These are phyloP conservation scores for Hassar affinis DNA, from an alignment of 2,113 vertebrate species.

Conservation along the genomic window DNA sequence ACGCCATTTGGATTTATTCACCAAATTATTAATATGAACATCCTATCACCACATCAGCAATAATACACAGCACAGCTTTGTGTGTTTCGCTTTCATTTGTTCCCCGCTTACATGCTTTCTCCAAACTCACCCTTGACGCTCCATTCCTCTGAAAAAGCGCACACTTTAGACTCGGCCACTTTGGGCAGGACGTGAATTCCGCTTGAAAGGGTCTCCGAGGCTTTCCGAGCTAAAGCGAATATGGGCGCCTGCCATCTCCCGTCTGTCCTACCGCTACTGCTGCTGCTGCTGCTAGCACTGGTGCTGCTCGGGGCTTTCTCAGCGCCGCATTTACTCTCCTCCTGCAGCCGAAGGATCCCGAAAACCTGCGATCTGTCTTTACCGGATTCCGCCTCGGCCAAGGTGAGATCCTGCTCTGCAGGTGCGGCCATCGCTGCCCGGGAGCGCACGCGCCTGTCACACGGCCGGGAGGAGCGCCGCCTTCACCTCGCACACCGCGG, in stretches of 20 bases:
- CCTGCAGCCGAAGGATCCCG: conserved; percentile 75
- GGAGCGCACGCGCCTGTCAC: conserved; percentile 32
- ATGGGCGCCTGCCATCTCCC: conserved; percentile 80
- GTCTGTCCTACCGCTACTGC: conserved; percentile 51
- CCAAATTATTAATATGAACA: not conserved
- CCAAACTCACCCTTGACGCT: conserved; percentile 67
- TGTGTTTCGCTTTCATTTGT: not conserved
- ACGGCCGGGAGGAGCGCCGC: conserved; percentile 30
- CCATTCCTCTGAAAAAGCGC: conserved; percentile 72
- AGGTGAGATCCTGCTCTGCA: conserved; percentile 73
- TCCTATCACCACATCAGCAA: not conserved
- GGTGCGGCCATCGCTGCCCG: conserved; percentile 70
- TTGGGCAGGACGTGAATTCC: conserved; percentile 78
- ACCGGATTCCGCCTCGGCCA: conserved; percentile 70
- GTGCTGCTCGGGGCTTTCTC: conserved; percentile 58
- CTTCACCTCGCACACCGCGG: conserved; percentile 50
- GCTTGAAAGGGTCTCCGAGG: conserved; percentile 77
- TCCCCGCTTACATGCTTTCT: too few relatives aligned
- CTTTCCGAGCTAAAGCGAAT: conserved; percentile 79
- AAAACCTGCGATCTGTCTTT: conserved; percentile 74
- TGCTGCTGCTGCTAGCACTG: conserved; percentile 39
- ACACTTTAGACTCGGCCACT: conserved; percentile 71
- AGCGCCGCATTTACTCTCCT: conserved; percentile 64
- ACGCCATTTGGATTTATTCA: not conserved
- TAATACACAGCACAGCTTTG: not conserved